Conservation (phyloP, 2,888 invertebrate genomes). For the Resseliella maxima region DNA sequence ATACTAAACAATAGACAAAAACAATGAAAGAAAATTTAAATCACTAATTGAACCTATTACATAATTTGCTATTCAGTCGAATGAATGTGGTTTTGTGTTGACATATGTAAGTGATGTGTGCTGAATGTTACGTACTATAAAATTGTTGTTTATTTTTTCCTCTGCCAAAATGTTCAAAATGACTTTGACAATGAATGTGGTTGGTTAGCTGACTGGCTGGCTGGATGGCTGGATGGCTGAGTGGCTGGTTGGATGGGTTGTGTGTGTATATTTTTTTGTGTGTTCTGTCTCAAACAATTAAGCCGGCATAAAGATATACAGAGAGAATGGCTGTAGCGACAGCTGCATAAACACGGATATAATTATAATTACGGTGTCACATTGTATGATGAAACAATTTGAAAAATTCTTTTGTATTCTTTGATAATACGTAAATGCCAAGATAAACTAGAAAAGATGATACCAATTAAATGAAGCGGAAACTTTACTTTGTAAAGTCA, state of each 20-base stretch:
- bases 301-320: not conserved
- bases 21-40: not conserved
- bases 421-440: not conserved
- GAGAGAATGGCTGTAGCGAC: not conserved
- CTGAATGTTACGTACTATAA: too few species aligned
- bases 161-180: not conserved
- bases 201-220: not conserved
- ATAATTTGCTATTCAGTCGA: not conserved
- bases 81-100: not conserved
- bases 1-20: not conserved
- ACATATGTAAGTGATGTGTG: not conserved
- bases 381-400: not conserved
- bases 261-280: too few species aligned
- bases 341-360: slow-evolving; percentile 15
- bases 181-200: not conserved
- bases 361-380: not conserved
- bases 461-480: slow-evolving; percentile 14
- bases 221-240: too few species aligned
- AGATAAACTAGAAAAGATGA: not conserved
- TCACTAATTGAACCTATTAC: slow-evolving; percentile 20
- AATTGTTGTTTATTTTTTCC: not conserved
- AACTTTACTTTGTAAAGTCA: not conserved
- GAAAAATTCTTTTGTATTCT: not conserved
- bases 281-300: not conserved
- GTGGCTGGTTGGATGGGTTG: too few species aligned